Base-by-base conservation (phyloP, 2,888 invertebrate genomes). In the Bellardia pandia region DNA sequence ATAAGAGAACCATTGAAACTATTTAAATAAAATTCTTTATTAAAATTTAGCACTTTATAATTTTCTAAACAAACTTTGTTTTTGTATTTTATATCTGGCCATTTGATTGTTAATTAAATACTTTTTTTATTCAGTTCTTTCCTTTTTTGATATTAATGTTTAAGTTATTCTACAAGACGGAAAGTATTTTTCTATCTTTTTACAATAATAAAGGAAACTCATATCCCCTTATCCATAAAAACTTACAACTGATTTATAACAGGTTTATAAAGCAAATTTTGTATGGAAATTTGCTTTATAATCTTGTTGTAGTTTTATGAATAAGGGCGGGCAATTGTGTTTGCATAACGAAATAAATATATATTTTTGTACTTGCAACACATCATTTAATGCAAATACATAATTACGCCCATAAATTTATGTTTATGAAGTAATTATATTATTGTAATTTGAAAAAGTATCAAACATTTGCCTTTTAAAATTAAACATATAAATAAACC, bases 11-110 rank as follows among this genome's bases (percentile, higher is more conserved):
- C 69, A 66, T 16, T 69, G 68, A 60, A 74, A 85, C 81, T 83
- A 86, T 88, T 84, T 76, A 81, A 86, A 85, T 82, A 79, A 88
- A 88, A 89, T 79, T 88, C 77, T 66, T 69, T 82, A 86, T 68
- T 53, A 71, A 82, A 81, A 79, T 78, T 85, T 81, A 75, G 86
- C 68, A 66, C 40, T 84, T 85, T 56, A 14, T 68, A 83, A 62
- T 88, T 68, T 88, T 80, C 72, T 77, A 80, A 81, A 88, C 76
- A 88, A 84, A 60, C 79, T 86, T 72, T 80, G n/a, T 74, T 56
- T 77, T 72, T 75, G 68, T 23, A 30, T 86, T 68, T 71, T 66
- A 40, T 45, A 23, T 71, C 9, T 76, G 74, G 56, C 68, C 66
- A 66, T 64, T 69, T 48, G 33, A 58, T 79, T 75, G 37, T 79